A percentile compares a stretch with the other conserved stretches of the same genome.
Conservation (phyloP, 1,140 invertebrate genomes). For the Trachelipus rathkii region DNA sequence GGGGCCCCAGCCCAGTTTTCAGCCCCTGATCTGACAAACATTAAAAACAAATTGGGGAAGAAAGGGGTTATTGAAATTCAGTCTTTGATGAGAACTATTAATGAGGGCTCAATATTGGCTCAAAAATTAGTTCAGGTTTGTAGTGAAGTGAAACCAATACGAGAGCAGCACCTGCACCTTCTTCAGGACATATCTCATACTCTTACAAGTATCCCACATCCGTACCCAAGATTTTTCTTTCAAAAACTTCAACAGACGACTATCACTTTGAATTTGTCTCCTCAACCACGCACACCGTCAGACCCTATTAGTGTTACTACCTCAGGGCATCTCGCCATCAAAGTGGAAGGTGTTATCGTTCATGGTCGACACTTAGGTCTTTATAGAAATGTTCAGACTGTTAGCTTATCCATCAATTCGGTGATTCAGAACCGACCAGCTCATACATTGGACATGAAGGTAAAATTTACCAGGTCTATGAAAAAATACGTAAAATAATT, state of each 20-base stretch:
- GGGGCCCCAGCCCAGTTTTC: conserved; percentile 51
- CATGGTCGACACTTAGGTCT: no score
- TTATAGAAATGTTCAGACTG: no score
- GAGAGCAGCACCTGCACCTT: conserved; percentile 63
- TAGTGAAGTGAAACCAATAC: conserved; percentile 39
- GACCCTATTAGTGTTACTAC: no score
- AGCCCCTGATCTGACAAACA: conserved; percentile 53
- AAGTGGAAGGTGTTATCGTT: no score
- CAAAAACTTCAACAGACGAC: conserved; percentile 78
- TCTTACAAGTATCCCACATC: conserved; percentile 63
- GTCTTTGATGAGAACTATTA: conserved; percentile 44
- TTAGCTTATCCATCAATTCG: no score
- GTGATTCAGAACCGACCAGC: no score
- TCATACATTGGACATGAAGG: no score
- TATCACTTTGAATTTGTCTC: conserved; percentile 72
- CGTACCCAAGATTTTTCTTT: conserved; percentile 80
- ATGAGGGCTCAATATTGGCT: conserved; percentile 33
- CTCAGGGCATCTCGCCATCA: no score
- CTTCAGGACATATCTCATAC: conserved; percentile 63
- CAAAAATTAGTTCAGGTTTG: conserved; percentile 35
- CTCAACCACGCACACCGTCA: conserved; percentile 70
- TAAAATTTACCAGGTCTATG: no score
- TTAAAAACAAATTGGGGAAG: conserved; percentile 33
- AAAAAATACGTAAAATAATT: no score
- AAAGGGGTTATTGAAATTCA: conserved; percentile 46